Conservation (phyloP, 2,888 invertebrate species). For the Drosophila parthenogenetica region DNA sequence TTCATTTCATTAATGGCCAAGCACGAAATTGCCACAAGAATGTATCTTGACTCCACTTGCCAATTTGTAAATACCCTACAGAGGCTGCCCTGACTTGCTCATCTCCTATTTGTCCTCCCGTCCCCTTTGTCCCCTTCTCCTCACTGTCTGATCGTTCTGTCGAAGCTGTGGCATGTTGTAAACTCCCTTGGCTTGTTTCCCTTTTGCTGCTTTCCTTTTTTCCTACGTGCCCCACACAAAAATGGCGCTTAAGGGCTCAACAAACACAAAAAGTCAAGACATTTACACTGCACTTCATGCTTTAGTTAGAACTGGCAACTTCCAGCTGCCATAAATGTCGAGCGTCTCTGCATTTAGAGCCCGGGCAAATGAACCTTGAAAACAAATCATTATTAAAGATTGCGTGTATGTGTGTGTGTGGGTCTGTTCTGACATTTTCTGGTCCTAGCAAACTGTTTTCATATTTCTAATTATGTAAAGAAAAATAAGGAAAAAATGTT, state of each 20-base stretch:
- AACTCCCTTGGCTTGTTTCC: neutral
- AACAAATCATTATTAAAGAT: conserved; percentile 75
- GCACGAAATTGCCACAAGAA: conserved; percentile 33
- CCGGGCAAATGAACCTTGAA: conserved; percentile 74
- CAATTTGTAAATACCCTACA: conserved; percentile 13
- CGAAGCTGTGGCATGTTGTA: conserved; percentile 4
- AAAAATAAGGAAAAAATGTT: conserved; percentile 34
- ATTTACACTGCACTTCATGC: conserved; percentile 77
- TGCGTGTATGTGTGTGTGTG: neutral
- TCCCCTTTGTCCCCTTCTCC: neutral
- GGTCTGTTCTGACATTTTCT: neutral
- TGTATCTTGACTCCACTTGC: conserved; percentile 14
- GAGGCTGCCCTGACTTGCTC: neutral
- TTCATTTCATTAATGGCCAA: conserved; percentile 57
- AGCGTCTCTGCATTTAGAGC: conserved; percentile 13
- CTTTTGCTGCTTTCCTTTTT: neutral
- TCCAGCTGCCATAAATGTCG: neutral
- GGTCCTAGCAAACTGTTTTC: conserved; percentile 32
- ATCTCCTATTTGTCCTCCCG: too few relatives aligned
- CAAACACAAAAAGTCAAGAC: conserved; percentile 81
- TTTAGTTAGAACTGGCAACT: conserved; percentile 24
- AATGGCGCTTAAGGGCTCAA: conserved; percentile 75
- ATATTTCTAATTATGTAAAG: conserved; percentile 79
- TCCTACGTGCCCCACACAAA: conserved; percentile 42
- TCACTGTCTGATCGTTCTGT: neutral